phyloP scores from a whole-genome alignment of 2,888 invertebrate genomes.

The Heterodera filipjevi region DNA sequence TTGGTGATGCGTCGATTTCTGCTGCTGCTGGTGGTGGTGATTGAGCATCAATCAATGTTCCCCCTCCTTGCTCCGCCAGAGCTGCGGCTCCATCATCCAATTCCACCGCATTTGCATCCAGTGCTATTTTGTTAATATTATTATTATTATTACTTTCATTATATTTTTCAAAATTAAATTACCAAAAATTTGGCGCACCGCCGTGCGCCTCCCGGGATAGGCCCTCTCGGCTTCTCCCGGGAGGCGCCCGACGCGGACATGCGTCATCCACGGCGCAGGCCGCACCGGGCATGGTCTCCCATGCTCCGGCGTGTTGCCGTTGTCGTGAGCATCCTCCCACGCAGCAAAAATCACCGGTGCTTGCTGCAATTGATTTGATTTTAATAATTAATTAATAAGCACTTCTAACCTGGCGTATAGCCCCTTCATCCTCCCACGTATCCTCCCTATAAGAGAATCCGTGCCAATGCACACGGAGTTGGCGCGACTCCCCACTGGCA shows the following conservation, averaged over 20 bases:
- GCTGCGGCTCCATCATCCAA: too few relatives aligned
- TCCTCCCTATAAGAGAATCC: background rate
- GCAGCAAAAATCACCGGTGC: background rate
- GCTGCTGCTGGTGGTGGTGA: too few relatives aligned
- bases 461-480: background rate
- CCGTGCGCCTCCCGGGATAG: background rate
- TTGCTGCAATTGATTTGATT: background rate
- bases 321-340: background rate
- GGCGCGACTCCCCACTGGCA: fast-evolving
- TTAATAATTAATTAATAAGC: background rate
- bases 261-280: background rate
- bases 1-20: too few relatives aligned
- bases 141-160: background rate
- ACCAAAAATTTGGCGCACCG: background rate
- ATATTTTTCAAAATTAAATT: background rate
- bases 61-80: too few relatives aligned
- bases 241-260: background rate
- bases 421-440: background rate
- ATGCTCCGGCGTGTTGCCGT: background rate
- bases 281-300: background rate
- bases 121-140: background rate
- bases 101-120: too few relatives aligned
- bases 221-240: background rate
- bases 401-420: background rate
- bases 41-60: too few relatives aligned